Conservation (phyloP, 1,140 invertebrate species). For the Drosophila ananassae region DNA sequence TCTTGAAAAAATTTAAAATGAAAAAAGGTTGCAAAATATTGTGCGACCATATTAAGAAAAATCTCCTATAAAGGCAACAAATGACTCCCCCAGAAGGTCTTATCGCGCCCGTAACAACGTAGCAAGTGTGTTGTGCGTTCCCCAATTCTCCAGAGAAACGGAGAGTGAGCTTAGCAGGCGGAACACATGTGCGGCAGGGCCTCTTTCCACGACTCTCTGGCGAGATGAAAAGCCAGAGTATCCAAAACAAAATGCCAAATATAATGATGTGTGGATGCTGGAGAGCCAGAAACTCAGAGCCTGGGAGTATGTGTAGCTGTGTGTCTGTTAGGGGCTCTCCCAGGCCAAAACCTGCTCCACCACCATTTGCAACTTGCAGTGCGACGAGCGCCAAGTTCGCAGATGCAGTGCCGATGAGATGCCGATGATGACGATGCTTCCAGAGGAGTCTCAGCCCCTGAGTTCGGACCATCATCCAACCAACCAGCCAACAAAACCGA, state of each 20-base stretch:
- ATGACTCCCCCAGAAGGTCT: constrained; percentile 47
- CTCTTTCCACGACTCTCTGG: constrained; percentile 6
- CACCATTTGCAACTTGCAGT: constrained; percentile 78
- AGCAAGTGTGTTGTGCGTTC: constrained; percentile 11
- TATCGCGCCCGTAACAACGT: constrained; percentile 50
- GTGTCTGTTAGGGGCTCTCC: constrained; percentile 58
- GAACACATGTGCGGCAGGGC: not conserved
- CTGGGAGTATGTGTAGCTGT: constrained; percentile 37
- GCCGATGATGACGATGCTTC: constrained; percentile 28
- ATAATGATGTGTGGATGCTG: constrained; percentile 54
- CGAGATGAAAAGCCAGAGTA: constrained; percentile 15
- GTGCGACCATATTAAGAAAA: not conserved
- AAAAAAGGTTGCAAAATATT: no score
- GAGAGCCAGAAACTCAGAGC: constrained; percentile 36
- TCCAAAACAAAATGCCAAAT: constrained; percentile 54
- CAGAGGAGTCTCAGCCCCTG: constrained; percentile 32
- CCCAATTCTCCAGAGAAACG: constrained; percentile 25
- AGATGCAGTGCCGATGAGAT: constrained; percentile 52
- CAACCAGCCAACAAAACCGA: constrained; percentile 38
- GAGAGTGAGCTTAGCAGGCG: not conserved
- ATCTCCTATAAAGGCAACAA: constrained; percentile 36
- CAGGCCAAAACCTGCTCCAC: constrained; percentile 77
- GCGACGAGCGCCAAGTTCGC: constrained; percentile 43
- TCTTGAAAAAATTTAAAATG: no score
- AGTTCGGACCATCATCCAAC: constrained; percentile 35